Percentiles rank a stretch among this genome's conserved stretches.
These are phyloP conservation scores for Pungitius pungitius DNA, from an alignment of 2,113 vertebrate genomes.

Conservation along the genomic window DNA sequence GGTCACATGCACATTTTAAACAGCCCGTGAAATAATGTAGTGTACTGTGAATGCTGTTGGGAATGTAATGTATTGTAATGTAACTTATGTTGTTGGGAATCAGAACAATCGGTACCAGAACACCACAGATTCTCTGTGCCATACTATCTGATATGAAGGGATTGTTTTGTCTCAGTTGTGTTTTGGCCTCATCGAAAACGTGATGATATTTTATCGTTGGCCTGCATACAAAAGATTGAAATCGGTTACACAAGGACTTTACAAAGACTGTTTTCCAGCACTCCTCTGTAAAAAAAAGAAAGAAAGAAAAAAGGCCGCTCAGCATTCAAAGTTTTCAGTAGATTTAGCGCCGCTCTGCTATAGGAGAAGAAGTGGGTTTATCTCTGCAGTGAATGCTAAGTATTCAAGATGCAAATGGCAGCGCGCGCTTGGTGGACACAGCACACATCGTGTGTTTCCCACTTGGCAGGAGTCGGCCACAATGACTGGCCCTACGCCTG, in stretches of 20 bases:
- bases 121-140: conserved; percentile 12
- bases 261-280: conserved; percentile 10
- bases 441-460: conserved; percentile 45
- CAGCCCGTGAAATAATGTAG: background rate
- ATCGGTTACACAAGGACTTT: conserved; percentile 21
- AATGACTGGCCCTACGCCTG: conserved; percentile 61
- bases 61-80: too few species aligned
- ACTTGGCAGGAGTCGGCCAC: conserved; percentile 49
- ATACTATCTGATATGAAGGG: conserved; percentile 56
- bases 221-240: conserved; percentile 48
- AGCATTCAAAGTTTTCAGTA: conserved; percentile 1
- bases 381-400: conserved; percentile 11
- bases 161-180: conserved; percentile 54
- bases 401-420: background rate
- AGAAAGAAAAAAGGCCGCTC: too few species aligned
- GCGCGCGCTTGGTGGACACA: background rate
- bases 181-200: conserved; percentile 37
- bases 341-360: background rate
- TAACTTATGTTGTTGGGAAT: conserved; percentile 2
- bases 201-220: conserved; percentile 56
- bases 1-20: background rate
- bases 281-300: conserved; percentile 11
- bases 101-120: conserved; percentile 13
- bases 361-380: background rate
- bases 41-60: too few species aligned